Base-by-base conservation (phyloP, 2,113 vertebrate genomes). In the Menidia beryllina region DNA sequence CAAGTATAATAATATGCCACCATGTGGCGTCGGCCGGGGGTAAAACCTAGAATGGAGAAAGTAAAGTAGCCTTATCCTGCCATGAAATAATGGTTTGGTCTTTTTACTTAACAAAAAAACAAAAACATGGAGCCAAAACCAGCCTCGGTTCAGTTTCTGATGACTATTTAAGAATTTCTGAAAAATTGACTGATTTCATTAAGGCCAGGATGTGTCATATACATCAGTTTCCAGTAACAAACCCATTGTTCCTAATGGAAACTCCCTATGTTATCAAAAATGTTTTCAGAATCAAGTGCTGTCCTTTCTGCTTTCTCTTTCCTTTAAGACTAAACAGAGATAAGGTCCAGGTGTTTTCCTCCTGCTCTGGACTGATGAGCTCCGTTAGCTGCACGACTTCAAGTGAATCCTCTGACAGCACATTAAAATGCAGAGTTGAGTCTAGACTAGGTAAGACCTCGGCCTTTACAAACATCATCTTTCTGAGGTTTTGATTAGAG, bases 61-160 rank as follows among this genome's bases (percentile, higher is more conserved):
- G 7, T 3, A 47, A 45, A 77, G 50, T 26, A 69, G 66, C 74
- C 73, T 59, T 5, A 30, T 36, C 25, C 73, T 60, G 3, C 66
- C 48, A 39, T 38, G 38, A 57, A 65, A 30, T 13, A 11, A 66
- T 48, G 65, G 20, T 13, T 4, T 5, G 36, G 25, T 68, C 8
- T 41, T 14, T 67, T 30, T 34, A 20, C 61, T 27, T 45, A 49
- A 0, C 27, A 77, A 49, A 27, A 39, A n/a, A 61, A 58, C 23
- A 19, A n/a, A 45, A n/a, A 45, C 4, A 20, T 30, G 21, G 20
- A 57, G 36, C 6, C n/a, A n/a, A n/a, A 59, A 56, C 12, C 25
- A n/a, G 3, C 26, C 10, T 25, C 41, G 43, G 45, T 23, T 72
- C 63, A 48, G 27, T 26, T 13, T 26, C 7, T 5, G 56, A 51